phyloP scores from a whole-genome alignment of 2,797 vertebrate genomes.

The Falco concolor region DNA sequence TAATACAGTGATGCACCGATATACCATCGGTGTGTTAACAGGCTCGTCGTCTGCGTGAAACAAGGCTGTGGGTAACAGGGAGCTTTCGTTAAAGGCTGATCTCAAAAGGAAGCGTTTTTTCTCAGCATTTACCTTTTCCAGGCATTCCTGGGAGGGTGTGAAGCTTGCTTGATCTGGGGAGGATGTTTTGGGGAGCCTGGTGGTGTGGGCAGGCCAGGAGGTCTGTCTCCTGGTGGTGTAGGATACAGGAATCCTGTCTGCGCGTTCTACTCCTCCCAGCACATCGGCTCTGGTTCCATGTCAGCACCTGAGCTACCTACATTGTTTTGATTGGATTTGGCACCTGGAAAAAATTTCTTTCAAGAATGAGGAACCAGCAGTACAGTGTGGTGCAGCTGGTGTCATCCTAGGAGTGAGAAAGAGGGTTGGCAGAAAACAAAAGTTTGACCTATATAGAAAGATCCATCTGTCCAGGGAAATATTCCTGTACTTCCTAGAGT shows the following conservation, averaged over 20 bases:
- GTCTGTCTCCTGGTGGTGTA: neutral
- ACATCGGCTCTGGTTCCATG: neutral
- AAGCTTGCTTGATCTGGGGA: neutral
- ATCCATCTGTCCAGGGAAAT: slow-evolving; percentile 23
- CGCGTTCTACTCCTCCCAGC: neutral
- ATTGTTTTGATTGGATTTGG: neutral
- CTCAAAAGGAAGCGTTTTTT: neutral
- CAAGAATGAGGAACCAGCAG: neutral
- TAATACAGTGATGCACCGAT: neutral
- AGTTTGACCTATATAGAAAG: slow-evolving; percentile 30
- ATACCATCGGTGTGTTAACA: neutral
- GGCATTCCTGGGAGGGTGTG: neutral
- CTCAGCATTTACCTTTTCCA: neutral
- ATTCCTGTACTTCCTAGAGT: neutral
- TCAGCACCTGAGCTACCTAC: neutral
- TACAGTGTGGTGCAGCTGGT: neutral
- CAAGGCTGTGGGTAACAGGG: neutral
- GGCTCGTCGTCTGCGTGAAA: neutral
- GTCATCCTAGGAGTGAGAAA: slow-evolving; percentile 18
- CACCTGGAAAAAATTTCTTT: neutral
- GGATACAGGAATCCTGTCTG: neutral
- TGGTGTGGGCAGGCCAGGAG: neutral
- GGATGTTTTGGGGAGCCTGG: neutral
- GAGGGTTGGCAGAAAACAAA: neutral
- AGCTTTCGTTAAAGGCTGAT: neutral